Percentiles rank a stretch among this genome's conserved stretches.
Evolutionary conservation across 2,113 vertebrate genomes (phyloP).

Genomic region (Numenius arquata): DNA sequence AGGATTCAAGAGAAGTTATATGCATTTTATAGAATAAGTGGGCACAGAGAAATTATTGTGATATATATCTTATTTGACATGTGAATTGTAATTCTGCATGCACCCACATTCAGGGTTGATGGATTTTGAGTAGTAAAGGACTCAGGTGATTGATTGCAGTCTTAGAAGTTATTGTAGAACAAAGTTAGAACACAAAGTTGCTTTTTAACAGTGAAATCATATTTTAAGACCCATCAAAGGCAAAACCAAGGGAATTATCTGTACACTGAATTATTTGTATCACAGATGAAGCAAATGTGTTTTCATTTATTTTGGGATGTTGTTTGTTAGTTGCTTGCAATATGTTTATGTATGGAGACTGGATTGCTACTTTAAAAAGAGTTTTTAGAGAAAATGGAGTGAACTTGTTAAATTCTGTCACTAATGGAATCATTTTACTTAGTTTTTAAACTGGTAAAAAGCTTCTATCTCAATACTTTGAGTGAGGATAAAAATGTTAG

Average conservation of each 20-base stretch:
- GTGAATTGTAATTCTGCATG: neutral
- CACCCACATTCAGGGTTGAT: neutral
- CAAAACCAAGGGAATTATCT: neutral
- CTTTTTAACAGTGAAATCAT: neutral
- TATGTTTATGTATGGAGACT: neutral
- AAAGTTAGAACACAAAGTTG: neutral
- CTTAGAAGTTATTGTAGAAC: neutral
- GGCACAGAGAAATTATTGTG: neutral
- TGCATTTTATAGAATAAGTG: neutral
- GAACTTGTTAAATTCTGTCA: neutral
- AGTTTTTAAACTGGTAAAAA: neutral
- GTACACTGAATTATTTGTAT: neutral
- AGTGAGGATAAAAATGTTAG: neutral
- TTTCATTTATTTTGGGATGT: neutral
- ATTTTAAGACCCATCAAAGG: neutral
- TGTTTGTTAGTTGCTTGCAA: neutral
- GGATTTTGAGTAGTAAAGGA: neutral
- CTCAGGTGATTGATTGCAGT: neutral
- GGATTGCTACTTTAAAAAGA: neutral
- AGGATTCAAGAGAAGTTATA: neutral
- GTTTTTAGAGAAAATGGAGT: neutral
- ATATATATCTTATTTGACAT: neutral
- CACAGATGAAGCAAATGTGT: accelerated
- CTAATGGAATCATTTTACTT: neutral
- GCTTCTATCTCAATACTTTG: neutral